phyloP scores from a whole-genome alignment of 2,797 vertebrate species.

The Heterohyrax brucei region DNA sequence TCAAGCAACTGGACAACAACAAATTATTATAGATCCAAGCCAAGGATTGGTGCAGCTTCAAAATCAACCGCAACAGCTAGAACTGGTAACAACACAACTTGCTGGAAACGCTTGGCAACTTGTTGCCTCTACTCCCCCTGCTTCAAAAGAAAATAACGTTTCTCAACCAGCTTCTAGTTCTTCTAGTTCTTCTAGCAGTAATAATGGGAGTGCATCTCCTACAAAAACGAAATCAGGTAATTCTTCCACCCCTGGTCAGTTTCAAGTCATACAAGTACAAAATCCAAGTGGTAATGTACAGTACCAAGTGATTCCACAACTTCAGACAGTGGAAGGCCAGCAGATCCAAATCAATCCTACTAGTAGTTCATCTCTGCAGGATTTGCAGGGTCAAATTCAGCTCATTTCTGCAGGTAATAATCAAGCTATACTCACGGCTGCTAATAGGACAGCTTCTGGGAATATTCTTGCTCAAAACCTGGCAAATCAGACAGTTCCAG shows the following conservation, averaged over 20 bases:
- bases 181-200: conserved; percentile 91
- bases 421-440: conserved; percentile 95
- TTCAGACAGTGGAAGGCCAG: conserved; percentile 98
- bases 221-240: conserved; percentile 92
- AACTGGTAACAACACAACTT: conserved; percentile 98
- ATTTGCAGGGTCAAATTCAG: conserved; percentile 96
- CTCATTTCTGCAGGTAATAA: conserved; percentile 96
- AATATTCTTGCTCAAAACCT: conserved; percentile 94
- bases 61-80: conserved; percentile 96
- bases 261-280: conserved; percentile 98
- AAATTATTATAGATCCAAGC: conserved; percentile 97
- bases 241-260: conserved; percentile 93
- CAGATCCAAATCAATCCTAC: conserved; percentile 97
- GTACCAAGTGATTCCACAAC: conserved; percentile 99
- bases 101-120: conserved; percentile 99
- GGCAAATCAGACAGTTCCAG: conserved; percentile 96
- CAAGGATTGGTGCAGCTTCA: conserved; percentile 96
- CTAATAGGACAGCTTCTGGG: conserved; percentile 92
- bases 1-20: conserved; percentile 94
- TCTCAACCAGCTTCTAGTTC: conserved; percentile 94
- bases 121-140: conserved; percentile 94
- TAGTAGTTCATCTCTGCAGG: conserved; percentile 94
- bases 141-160: conserved; percentile 96
- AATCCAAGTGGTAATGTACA: conserved; percentile 96
- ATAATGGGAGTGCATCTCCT: conserved; percentile 93